These are phyloP conservation scores for Scortum barcoo DNA, from an alignment of 2,113 vertebrate genomes.

Conservation along the genomic window DNA sequence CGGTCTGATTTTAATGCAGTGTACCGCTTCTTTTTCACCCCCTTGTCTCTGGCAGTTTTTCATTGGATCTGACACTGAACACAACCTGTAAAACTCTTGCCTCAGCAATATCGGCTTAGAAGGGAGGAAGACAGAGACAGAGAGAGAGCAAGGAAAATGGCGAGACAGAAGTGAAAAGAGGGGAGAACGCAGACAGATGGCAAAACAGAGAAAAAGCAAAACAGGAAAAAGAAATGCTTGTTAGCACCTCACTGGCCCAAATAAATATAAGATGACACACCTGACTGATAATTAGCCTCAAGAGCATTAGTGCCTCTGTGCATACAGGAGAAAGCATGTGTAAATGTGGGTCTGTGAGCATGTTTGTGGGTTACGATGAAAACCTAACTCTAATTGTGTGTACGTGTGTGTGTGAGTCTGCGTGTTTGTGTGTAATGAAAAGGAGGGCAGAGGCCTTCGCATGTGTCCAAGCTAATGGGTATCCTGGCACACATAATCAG, in stretches of 20 bases:
- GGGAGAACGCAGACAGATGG: constrained; percentile 44
- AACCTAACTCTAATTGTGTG: background rate
- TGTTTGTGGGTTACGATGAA: constrained; percentile 45
- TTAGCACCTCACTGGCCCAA: constrained; percentile 77
- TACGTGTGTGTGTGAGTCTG: constrained; percentile 8
- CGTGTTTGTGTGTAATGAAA: constrained; percentile 56
- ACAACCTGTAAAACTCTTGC: constrained; percentile 70
- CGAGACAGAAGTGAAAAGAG: constrained; percentile 14
- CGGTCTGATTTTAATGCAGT: constrained; percentile 63
- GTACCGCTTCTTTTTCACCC: constrained; percentile 44
- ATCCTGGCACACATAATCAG: constrained; percentile 79
- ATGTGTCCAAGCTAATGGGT: constrained; percentile 78
- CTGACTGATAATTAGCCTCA: constrained; percentile 83
- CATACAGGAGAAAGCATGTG: constrained; percentile 25
- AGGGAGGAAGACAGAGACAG: background rate
- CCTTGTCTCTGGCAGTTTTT: constrained; percentile 66
- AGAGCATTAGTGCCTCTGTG: constrained; percentile 57
- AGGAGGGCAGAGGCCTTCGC: constrained; percentile 72
- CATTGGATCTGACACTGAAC: constrained; percentile 72
- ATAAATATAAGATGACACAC: constrained; percentile 80
- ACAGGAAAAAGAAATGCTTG: constrained; percentile 54
- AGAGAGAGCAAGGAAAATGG: background rate
- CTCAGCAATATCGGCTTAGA: constrained; percentile 58
- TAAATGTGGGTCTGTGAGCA: constrained; percentile 29
- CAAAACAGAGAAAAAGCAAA: constrained; percentile 36